Evolutionary conservation across 1,140 invertebrate genomes (phyloP).

Genomic region (Eupeodes corollae): DNA sequence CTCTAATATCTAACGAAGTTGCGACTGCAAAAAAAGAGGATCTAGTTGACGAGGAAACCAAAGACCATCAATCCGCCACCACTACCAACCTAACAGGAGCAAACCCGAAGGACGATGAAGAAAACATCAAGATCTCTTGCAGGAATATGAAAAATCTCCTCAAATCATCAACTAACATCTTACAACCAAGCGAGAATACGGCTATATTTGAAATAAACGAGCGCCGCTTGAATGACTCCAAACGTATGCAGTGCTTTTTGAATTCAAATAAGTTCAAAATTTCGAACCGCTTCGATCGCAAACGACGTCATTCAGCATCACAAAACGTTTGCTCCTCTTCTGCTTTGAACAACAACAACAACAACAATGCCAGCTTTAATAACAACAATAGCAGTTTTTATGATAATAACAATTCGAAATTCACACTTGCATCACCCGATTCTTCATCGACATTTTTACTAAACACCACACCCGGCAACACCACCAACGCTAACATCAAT

Average conservation of each 20-base stretch:
- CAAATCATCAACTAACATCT: neutral
- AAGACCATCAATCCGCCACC: neutral
- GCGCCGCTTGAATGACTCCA: neutral
- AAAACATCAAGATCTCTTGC: neutral
- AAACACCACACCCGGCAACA: neutral
- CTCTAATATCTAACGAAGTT: neutral
- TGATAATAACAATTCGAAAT: conserved; percentile 5
- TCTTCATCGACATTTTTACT: neutral
- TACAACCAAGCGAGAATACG: neutral
- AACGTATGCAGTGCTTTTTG: neutral
- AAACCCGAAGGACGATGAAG: neutral
- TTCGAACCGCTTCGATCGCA: conserved; percentile 9
- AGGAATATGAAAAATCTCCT: neutral
- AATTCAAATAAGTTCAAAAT: conserved; percentile 1
- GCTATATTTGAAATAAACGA: neutral
- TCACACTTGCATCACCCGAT: neutral
- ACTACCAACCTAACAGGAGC: neutral
- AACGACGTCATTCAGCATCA: conserved; percentile 16
- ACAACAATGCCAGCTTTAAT: conserved; percentile 4
- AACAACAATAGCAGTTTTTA: conserved; percentile 6
- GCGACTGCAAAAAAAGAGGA: neutral
- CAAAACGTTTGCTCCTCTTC: conserved; percentile 9
- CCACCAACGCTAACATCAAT: neutral
- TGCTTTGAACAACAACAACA: neutral
- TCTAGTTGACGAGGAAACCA: neutral